These are phyloP conservation scores for Rattus norvegicus DNA, from an alignment of 2,113 vertebrate species.

Conservation along the genomic window GRCr8 NC_086028.1:104615501-104616000, in stretches of 20 bases:
- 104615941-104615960: neutral
- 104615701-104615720: no score
- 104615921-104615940: neutral
- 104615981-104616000: no score
- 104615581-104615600: neutral
- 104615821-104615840: accelerated
- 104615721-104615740: no score
- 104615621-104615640: neutral
- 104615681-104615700: neutral
- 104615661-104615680: neutral
- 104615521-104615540: neutral
- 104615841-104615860: no score
- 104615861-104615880: neutral
- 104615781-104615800: neutral
- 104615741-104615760: neutral
- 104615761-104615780: neutral
- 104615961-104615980: no score
- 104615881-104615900: neutral
- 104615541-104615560: neutral
- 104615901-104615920: no score
- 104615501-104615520: neutral
- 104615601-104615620: neutral
- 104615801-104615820: no score
- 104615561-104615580: neutral
- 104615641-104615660: neutral